phyloP scores from a whole-genome alignment of 1,140 invertebrate genomes.

The Orius insidiosus region DNA sequence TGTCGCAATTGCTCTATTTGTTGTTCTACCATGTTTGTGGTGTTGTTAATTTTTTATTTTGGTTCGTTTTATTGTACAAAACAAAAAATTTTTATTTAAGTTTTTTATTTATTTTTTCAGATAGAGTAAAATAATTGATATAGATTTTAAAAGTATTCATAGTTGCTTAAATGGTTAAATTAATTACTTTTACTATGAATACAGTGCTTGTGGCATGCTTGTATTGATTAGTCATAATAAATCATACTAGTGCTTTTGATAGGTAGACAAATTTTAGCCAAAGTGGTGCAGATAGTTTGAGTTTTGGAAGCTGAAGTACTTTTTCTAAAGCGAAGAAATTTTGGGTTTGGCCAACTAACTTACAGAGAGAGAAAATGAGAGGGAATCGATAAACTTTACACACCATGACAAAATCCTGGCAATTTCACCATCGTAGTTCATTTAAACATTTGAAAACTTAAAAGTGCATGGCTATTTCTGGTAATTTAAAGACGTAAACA shows the following conservation, averaged over 20 bases:
- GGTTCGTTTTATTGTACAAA: background rate
- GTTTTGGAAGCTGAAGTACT: too few relatives aligned
- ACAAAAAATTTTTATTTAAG: too few relatives aligned
- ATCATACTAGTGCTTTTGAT: constrained; percentile 8
- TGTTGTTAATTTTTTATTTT: constrained; percentile 6
- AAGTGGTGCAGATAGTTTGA: background rate
- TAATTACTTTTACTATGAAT: constrained; percentile 12
- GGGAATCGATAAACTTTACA: too few relatives aligned
- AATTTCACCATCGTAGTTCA: too few relatives aligned
- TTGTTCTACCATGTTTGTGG: constrained; percentile 8
- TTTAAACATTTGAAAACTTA: too few relatives aligned
- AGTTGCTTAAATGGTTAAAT: constrained; percentile 7
- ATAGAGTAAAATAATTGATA: constrained; percentile 6
- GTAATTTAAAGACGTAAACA: too few relatives aligned
- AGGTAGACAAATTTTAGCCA: background rate
- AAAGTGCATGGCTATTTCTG: too few relatives aligned
- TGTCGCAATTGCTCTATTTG: constrained; percentile 10
- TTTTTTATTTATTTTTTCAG: constrained; percentile 2
- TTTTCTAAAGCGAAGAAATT: too few relatives aligned
- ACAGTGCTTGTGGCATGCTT: constrained; percentile 16
- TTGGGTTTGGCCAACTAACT: too few relatives aligned
- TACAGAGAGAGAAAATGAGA: too few relatives aligned
- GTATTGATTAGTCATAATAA: background rate
- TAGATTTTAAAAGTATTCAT: constrained; percentile 15
- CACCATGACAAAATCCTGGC: too few relatives aligned